phyloP scores from a whole-genome alignment of 2,797 vertebrate species.

The Loriculus beryllinus region DNA sequence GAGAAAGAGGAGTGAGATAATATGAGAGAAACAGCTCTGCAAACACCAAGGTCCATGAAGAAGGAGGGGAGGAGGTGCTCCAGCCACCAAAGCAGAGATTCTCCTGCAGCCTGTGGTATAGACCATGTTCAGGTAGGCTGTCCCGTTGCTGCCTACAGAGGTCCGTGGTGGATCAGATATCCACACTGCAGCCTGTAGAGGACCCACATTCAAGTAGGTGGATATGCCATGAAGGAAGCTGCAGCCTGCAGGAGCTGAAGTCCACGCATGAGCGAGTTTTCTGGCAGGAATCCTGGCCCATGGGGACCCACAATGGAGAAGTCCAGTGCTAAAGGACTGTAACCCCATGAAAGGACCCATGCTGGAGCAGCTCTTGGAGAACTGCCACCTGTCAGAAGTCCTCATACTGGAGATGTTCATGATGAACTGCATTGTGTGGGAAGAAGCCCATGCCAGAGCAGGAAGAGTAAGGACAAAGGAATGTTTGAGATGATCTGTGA shows the following conservation, averaged over 20 bases:
- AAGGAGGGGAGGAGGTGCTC: not conserved
- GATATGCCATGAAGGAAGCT: not conserved
- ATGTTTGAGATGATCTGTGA: accelerated
- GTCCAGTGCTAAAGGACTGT: not conserved
- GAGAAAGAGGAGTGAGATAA: not conserved
- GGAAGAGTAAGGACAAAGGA: not conserved
- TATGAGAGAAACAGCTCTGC: not conserved
- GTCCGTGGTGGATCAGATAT: not conserved
- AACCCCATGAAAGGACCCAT: not conserved
- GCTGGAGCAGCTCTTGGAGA: not conserved
- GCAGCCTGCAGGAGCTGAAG: not conserved
- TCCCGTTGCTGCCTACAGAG: not conserved
- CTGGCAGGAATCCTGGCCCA: not conserved
- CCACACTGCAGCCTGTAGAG: not conserved
- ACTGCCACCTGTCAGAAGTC: not conserved
- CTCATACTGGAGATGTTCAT: not conserved
- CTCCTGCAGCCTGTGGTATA: not conserved
- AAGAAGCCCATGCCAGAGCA: not conserved
- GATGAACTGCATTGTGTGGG: accelerated
- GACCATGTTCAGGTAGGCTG: not conserved
- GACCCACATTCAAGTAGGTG: not conserved
- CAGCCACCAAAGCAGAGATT: not conserved
- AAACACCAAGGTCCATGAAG: not conserved
- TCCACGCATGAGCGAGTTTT: not conserved
- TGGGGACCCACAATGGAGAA: not conserved